Base-by-base conservation (phyloP, 1,140 invertebrate species). In the Hyphantria cunea region DNA sequence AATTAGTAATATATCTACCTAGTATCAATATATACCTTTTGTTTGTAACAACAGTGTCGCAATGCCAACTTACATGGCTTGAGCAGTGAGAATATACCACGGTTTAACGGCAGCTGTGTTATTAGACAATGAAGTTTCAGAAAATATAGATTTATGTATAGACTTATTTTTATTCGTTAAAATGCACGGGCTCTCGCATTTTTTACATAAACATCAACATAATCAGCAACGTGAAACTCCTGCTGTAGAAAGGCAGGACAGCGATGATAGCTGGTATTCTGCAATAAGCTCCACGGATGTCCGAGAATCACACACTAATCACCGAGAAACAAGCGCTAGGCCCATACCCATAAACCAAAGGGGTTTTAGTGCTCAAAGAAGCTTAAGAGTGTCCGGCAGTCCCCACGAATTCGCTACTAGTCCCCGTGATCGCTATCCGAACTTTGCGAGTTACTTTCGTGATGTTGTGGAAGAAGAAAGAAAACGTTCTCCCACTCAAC, bases 131-230 rank as follows among this genome's bases (percentile, higher is more conserved):
- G 11, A 37, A 37, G 8, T 10, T 37, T 37, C 34, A 37, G 34
- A 11, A 37, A 37, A 10, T 37, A 37, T 10, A 8, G 8, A 37
- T 37, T 37, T 11, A 37, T 37, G 2, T 3, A 10, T 8, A 37
- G 7, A 11, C 33, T 34, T 6, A 34, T 34, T 37, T 7, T 37
- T 25, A 25, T 25, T 25, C 17, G 5, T 5, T 25, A 84, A 72
- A 61, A 90, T 90, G 87, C 84, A 87, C 64, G 80, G 84, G 0
- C 59, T 90, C 5, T 52, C 84, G 15, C 75, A 88, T 67, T 86
- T 85, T 64, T 56, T 88, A 3, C 80, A 86, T 50, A 87, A 86
- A 72, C 77, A 86, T 32, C 70, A 80, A 44, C 41, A 44, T 12
- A 44, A n/a, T 13, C 41, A 44, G 3, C 45, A 48, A 44, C 72